Conservation (phyloP, 2,797 vertebrate genomes). For the Halcyon chelicuti region DNA sequence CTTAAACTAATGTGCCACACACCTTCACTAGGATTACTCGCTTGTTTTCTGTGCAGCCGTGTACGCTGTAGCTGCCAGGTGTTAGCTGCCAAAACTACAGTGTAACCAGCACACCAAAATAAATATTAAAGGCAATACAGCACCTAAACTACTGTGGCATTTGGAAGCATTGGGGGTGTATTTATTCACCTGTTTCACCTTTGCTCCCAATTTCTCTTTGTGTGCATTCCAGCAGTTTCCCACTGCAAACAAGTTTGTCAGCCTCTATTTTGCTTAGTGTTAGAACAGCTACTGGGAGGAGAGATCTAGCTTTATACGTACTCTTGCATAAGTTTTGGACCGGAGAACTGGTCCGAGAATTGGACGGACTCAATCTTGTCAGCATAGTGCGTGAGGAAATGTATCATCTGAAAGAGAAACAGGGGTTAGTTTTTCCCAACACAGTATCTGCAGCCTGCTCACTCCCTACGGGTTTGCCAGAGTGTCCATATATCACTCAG, state of each 20-base stretch:
- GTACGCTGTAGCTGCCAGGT: not conserved
- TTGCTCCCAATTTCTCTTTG: not conserved
- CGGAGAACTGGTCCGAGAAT: constrained; percentile 99
- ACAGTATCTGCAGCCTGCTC: not conserved
- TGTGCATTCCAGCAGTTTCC: not conserved
- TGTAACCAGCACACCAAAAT: not conserved
- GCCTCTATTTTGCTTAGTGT: not conserved
- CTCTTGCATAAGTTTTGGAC: constrained; percentile 99
- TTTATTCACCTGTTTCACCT: not conserved
- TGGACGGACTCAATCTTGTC: constrained; percentile 99
- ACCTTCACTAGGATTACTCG: not conserved
- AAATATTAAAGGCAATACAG: not conserved
- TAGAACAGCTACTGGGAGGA: not conserved
- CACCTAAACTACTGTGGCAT: not conserved
- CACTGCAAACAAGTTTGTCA: not conserved
- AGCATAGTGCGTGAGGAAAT: constrained; percentile 94
- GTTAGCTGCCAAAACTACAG: not conserved
- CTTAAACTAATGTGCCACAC: not conserved
- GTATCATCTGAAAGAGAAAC: constrained; percentile 90
- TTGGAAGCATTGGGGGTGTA: not conserved
- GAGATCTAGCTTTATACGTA: constrained; percentile 75
- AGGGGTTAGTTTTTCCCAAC: not conserved
- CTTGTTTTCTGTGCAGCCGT: not conserved
- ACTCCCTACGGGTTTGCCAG: not conserved
- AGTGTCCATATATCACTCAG: accelerated